Conservation (phyloP, 2,888 invertebrate genomes). For the Saturnia pavonia region DNA sequence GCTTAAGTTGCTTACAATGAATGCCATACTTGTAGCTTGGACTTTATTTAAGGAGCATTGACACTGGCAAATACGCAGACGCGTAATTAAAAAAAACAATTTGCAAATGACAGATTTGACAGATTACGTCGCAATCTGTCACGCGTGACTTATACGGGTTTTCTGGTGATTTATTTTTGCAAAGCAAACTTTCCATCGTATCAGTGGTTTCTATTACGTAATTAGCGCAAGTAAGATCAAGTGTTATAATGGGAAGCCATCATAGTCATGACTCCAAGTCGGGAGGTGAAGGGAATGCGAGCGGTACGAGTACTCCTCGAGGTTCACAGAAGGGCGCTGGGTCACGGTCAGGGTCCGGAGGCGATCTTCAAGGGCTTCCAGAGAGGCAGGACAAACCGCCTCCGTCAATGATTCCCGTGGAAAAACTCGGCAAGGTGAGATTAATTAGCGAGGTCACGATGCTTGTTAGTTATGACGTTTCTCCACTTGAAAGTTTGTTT, state of each 20-base stretch:
- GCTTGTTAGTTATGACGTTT: conserved; percentile 27
- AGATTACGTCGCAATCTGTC: conserved; percentile 29
- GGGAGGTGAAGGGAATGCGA: conserved; percentile 55
- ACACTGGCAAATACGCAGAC: too few species aligned
- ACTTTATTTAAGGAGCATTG: too few species aligned
- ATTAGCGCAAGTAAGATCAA: conserved; percentile 23
- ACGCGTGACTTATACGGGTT: conserved; percentile 5
- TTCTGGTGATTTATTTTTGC: conserved; percentile 29
- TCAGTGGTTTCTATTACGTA: conserved; percentile 31
- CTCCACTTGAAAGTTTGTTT: conserved; percentile 15
- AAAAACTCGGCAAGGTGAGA: conserved; percentile 88
- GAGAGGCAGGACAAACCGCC: conserved; percentile 74
- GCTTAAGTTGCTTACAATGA: too few species aligned
- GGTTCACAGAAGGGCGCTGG: conserved; percentile 72
- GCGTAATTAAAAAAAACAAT: background rate
- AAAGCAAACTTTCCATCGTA: conserved; percentile 23
- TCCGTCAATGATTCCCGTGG: conserved; percentile 86
- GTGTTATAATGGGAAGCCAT: conserved; percentile 61
- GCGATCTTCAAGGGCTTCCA: conserved; percentile 84
- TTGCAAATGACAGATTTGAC: background rate
- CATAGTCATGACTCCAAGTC: conserved; percentile 62
- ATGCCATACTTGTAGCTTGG: too few species aligned
- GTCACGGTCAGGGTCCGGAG: conserved; percentile 84
- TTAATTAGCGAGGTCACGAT: conserved; percentile 29
- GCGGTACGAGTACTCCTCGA: conserved; percentile 66